Base-by-base conservation (phyloP, 2,113 vertebrate genomes). In the Leucoraja erinaceus region DNA sequence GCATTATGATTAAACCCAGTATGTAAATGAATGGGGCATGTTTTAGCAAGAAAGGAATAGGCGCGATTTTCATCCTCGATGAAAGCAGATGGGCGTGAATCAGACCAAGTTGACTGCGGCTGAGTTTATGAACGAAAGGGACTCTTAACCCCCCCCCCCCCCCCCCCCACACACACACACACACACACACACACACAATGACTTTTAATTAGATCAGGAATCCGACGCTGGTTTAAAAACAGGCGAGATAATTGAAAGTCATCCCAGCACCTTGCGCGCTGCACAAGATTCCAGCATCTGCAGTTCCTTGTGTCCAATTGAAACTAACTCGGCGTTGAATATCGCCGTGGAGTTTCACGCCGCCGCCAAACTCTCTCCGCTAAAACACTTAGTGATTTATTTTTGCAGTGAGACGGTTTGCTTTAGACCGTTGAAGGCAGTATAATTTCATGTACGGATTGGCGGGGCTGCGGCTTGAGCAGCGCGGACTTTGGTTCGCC, bases 361-460 rank as follows among this genome's bases (percentile, higher is more conserved):
- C 14, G 81, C 9, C 81, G 25, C 81, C 28, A 12, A 31, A 63
- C 33, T 91, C 72, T 54, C 33, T 72, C 66, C 38, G 90, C 22
- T 70, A 54, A 22, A 18, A 10, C 33, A 72, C 31, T 38, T 28
- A 9, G 66, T 68, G 38, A 31, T 90, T 90, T 90, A n/a, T 90
- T 90, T 90, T 31, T 14, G 11, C 31, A 91, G 9, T 47, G 33
- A 91, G 68, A 6, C 63, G 47, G 68, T 90, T 38, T 38, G 88
- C 10, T 72, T 33, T 72, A 3, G 70, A 20, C 28, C 79, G 93
- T 93, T 93, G 94, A 94, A 95, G 95, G 95, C 94, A 94, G 94
- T 95, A 95, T 95, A 93, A 93, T 93, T 93, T 94, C 93, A 92
- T 91, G 88, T 70, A 94, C 93, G 20, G 25, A 31, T 20, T 31